Conservation (phyloP, 2,113 vertebrate genomes). For the Gasterosteus aculeatus region DNA sequence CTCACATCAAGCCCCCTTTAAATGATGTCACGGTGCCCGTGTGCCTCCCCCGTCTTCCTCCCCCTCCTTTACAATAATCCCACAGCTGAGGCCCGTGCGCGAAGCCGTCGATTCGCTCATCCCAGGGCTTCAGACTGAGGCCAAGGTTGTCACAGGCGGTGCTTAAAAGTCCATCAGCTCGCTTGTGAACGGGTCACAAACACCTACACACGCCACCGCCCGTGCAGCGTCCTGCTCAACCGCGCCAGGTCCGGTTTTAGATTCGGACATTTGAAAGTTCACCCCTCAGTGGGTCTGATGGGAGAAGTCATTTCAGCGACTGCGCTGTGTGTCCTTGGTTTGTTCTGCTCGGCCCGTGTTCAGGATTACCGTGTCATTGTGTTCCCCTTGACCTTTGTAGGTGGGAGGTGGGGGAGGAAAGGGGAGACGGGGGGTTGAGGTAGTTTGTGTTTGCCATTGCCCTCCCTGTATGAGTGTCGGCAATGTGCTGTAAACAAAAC, state of each 20-base stretch:
- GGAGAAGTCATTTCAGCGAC: slow-evolving; percentile 59
- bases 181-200: slow-evolving; percentile 24
- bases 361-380: slow-evolving; percentile 61
- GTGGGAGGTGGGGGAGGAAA: background rate
- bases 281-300: slow-evolving; percentile 56
- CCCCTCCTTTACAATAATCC: slow-evolving; percentile 41
- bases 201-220: slow-evolving; percentile 19
- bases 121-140: slow-evolving; percentile 17
- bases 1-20: slow-evolving; percentile 29
- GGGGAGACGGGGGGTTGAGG: background rate
- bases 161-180: slow-evolving; percentile 57
- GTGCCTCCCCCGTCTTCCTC: slow-evolving; percentile 38
- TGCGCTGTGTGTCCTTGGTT: slow-evolving; percentile 36
- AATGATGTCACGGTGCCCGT: slow-evolving; percentile 33
- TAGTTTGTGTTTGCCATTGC: slow-evolving; percentile 15
- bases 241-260: slow-evolving; percentile 44
- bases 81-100: slow-evolving; percentile 54
- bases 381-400: slow-evolving; percentile 51
- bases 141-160: slow-evolving; percentile 15
- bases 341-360: slow-evolving; percentile 63
- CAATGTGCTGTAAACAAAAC: slow-evolving; percentile 48
- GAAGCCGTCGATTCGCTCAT: slow-evolving; percentile 56
- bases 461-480: slow-evolving; percentile 27
- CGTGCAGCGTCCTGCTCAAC: slow-evolving; percentile 37
- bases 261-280: slow-evolving; percentile 71